Conservation (phyloP, 1,140 invertebrate species). For the Lutraria rhynchaena region DNA sequence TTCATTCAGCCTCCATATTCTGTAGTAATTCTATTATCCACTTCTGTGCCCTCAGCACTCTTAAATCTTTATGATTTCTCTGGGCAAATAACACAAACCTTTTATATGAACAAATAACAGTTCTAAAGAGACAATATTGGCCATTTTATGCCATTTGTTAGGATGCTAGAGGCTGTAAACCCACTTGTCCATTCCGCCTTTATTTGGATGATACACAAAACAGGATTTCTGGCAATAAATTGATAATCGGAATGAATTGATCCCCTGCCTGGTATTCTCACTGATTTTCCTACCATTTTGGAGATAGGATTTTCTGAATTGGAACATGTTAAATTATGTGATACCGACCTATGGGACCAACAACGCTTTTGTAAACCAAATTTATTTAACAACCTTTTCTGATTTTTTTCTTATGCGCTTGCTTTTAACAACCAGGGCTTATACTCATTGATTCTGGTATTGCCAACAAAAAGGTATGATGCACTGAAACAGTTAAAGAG, state of each 20-base stretch:
- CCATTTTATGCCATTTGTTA: conserved; percentile 52
- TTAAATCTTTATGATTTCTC: conserved; percentile 48
- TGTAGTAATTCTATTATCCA: background rate
- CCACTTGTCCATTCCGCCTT: conserved; percentile 39
- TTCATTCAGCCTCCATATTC: background rate
- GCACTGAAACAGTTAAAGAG: no score
- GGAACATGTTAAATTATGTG: no score
- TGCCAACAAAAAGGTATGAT: no score
- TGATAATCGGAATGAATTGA: conserved; percentile 54
- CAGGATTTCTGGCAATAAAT: conserved; percentile 52
- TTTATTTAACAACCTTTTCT: no score
- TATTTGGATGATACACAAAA: conserved; percentile 55
- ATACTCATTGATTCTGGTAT: no score
- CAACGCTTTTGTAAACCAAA: no score
- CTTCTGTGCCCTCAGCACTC: background rate
- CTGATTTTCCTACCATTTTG: no score
- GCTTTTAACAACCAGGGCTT: no score
- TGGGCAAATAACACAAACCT: conserved; percentile 48
- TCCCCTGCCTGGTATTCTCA: background rate
- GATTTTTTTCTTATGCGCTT: no score
- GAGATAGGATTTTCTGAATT: no score
- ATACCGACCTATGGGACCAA: no score
- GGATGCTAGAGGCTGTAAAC: conserved; percentile 46
- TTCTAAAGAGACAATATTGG: conserved; percentile 54
- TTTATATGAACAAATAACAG: conserved; percentile 57